Evolutionary conservation across 2,888 invertebrate genomes (phyloP).

Genomic region (Thalpophila matura): DNA sequence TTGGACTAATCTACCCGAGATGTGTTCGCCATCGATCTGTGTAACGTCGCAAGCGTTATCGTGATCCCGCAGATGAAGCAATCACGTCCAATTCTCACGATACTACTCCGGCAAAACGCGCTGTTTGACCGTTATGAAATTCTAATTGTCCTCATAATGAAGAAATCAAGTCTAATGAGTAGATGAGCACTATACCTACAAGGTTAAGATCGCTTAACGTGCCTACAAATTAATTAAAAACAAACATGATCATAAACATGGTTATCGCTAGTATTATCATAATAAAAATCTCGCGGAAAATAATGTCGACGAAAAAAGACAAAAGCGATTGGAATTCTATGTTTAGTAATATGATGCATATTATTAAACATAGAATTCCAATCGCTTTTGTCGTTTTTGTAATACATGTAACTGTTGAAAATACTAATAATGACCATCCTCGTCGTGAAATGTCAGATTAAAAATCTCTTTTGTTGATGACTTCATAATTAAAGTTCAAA

Average conservation of each 20-base stretch:
- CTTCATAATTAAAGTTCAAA: conserved; percentile 54
- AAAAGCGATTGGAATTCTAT: too few relatives aligned
- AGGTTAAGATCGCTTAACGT: conserved; percentile 23
- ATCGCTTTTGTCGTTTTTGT: too few relatives aligned
- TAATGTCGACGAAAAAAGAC: too few relatives aligned
- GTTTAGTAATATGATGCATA: too few relatives aligned
- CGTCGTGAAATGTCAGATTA: conserved; percentile 49
- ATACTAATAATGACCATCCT: conserved; percentile 10
- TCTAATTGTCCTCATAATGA: conserved; percentile 67
- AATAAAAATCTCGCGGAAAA: not conserved
- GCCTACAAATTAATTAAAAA: conserved; percentile 34
- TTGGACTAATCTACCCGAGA: conserved; percentile 68
- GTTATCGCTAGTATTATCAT: not conserved
- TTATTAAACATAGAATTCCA: too few relatives aligned
- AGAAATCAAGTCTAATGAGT: conserved; percentile 44
- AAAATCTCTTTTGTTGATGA: conserved; percentile 47
- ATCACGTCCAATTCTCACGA: conserved; percentile 76
- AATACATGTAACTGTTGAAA: not conserved
- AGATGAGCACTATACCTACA: conserved; percentile 18
- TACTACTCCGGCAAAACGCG: conserved; percentile 56
- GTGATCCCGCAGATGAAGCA: conserved; percentile 73
- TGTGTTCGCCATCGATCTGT: conserved; percentile 64
- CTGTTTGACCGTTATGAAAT: conserved; percentile 70
- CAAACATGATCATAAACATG: conserved; percentile 31
- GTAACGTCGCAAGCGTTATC: conserved; percentile 64